phyloP scores from a whole-genome alignment of 2,888 invertebrate genomes.

The Drosophila hamatofila region DNA sequence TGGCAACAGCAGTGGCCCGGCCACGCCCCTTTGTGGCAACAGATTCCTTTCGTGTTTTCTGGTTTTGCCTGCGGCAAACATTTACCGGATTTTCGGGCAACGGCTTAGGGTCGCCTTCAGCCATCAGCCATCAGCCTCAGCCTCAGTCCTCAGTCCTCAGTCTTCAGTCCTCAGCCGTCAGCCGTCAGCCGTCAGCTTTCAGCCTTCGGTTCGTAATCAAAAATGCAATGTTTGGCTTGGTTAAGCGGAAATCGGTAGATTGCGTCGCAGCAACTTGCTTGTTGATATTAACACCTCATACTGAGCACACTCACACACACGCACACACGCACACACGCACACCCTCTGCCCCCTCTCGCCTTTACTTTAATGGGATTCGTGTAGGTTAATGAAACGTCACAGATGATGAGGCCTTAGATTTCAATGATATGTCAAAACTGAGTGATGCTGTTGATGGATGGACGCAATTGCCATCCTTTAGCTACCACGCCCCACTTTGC shows the following conservation, averaged over 20 bases:
- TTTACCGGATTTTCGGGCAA: slow-evolving; percentile 20
- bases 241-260: slow-evolving; percentile 81
- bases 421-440: slow-evolving; percentile 83
- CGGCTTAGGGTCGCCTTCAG: slow-evolving; percentile 35
- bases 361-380: slow-evolving; percentile 27
- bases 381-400: slow-evolving; percentile 82
- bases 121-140: slow-evolving; percentile 47
- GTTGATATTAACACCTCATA: slow-evolving; percentile 78
- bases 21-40: slow-evolving; percentile 38
- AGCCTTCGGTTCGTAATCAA: slow-evolving; percentile 69
- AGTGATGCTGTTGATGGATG: slow-evolving; percentile 82
- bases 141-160: slow-evolving; percentile 50
- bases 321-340: neutral
- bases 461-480: slow-evolving; percentile 40
- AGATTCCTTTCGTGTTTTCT: slow-evolving; percentile 30
- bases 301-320: neutral
- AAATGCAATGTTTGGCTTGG: slow-evolving; percentile 82
- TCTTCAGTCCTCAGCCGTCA: slow-evolving; percentile 48
- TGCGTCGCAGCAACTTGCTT: slow-evolving; percentile 72
- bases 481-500: slow-evolving; percentile 10
- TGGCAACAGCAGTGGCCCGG: slow-evolving; percentile 14
- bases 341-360: neutral
- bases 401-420: slow-evolving; percentile 76
- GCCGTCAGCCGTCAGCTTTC: slow-evolving; percentile 49
- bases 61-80: slow-evolving; percentile 40